Percentiles rank a stretch among this genome's conserved stretches.
Evolutionary conservation across 2,888 invertebrate genomes (phyloP).

Genomic region (Dicyrtomina minuta): DNA sequence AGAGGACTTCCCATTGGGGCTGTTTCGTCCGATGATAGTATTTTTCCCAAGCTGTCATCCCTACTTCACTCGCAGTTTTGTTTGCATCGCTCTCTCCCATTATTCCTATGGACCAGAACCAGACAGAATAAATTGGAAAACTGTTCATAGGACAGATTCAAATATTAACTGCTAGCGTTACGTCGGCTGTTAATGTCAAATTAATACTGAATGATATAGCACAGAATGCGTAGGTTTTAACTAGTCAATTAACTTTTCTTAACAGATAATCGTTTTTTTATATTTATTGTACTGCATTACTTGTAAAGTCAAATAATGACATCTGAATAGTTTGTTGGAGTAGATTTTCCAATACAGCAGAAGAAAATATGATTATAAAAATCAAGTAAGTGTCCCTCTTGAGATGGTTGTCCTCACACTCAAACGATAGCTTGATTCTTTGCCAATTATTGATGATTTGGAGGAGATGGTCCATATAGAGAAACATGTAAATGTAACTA

Average conservation of each 20-base stretch:
- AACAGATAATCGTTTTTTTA: too few relatives aligned
- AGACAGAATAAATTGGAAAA: not conserved
- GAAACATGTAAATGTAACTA: slow-evolving; percentile 12
- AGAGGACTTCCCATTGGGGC: not conserved
- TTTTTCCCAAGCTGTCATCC: not conserved
- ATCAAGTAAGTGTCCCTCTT: slow-evolving; percentile 8
- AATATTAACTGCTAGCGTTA: too few relatives aligned
- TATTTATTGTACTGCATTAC: too few relatives aligned
- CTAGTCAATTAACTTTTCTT: too few relatives aligned
- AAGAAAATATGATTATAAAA: not conserved
- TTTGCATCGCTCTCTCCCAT: too few relatives aligned
- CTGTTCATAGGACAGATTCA: not conserved
- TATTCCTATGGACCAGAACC: too few relatives aligned
- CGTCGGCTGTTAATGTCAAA: too few relatives aligned
- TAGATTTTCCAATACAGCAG: slow-evolving; percentile 19
- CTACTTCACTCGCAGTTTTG: too few relatives aligned
- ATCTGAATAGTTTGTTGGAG: slow-evolving; percentile 17
- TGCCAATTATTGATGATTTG: not conserved
- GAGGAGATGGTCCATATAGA: not conserved
- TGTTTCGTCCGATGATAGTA: slow-evolving; percentile 11
- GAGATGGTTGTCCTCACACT: not conserved
- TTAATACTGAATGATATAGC: too few relatives aligned
- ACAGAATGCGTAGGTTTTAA: too few relatives aligned
- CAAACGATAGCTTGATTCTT: not conserved
- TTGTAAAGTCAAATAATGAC: not conserved